These are phyloP conservation scores for Erebia palarica DNA, from an alignment of 2,888 invertebrate species.

Conservation along the genomic window DNA sequence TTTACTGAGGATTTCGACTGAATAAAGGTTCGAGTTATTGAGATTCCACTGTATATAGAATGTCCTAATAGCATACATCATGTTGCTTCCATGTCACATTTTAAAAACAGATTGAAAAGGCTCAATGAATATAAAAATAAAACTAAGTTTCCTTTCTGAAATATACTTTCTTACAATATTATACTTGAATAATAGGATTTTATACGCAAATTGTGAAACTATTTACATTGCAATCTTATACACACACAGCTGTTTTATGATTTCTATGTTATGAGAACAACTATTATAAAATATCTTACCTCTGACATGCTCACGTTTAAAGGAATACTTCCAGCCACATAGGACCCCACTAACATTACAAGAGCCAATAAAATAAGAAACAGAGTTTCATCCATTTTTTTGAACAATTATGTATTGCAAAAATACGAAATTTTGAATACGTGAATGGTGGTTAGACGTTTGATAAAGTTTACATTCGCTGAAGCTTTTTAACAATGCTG, in stretches of 20 bases:
- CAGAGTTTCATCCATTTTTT: conserved; percentile 90
- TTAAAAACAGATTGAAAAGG: too few species aligned
- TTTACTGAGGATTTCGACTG: too few species aligned
- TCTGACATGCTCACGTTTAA: conserved; percentile 96
- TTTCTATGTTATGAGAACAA: neutral
- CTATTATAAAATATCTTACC: conserved; percentile 78
- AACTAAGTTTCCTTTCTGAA: neutral
- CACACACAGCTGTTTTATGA: conserved; percentile 22
- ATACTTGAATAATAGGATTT: neutral
- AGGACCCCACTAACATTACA: conserved; percentile 98
- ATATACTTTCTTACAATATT: neutral
- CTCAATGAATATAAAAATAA: too few species aligned
- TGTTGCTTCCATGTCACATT: too few species aligned
- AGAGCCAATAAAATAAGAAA: conserved; percentile 91
- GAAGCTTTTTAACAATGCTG: conserved; percentile 16
- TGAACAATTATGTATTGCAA: conserved; percentile 37
- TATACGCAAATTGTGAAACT: conserved; percentile 14
- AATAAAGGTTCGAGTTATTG: too few species aligned
- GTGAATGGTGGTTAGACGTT: neutral
- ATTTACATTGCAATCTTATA: conserved; percentile 10
- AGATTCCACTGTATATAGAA: too few species aligned
- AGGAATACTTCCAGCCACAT: conserved; percentile 97
- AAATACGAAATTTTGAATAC: conserved; percentile 21
- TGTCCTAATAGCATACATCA: too few species aligned
- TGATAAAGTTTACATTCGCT: neutral